Evolutionary conservation across 2,888 invertebrate species (phyloP).

Genomic region (Pollenia labialis): DNA sequence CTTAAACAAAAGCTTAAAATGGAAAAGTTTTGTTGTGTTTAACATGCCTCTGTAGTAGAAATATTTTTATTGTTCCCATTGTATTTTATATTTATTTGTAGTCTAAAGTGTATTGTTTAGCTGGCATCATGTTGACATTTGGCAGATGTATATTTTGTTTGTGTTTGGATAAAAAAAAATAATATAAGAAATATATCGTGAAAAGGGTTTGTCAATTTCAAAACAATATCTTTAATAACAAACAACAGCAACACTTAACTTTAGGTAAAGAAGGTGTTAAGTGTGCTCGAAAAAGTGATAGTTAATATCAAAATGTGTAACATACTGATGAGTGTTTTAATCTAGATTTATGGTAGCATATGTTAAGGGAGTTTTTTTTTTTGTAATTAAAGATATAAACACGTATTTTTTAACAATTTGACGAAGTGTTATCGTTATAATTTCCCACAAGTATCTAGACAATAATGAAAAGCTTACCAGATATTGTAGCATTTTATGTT

Average conservation of each 20-base stretch:
- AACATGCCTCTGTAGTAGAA: background rate
- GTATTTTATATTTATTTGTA: background rate
- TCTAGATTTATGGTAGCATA: background rate
- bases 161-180: too few species aligned
- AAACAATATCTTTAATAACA: background rate
- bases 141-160: background rate
- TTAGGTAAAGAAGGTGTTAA: conserved; percentile 5
- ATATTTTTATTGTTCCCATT: background rate
- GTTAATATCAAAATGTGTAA: too few species aligned
- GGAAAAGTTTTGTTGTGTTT: too few species aligned
- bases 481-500: too few species aligned
- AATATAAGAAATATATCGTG: background rate
- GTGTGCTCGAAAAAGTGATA: background rate
- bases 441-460: background rate
- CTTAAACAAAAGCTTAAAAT: too few species aligned
- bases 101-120: background rate
- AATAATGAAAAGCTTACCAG: too few species aligned
- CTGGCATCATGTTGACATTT: background rate
- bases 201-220: conserved; percentile 3
- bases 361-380: background rate
- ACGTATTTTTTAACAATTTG: background rate
- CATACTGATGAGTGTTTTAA: background rate
- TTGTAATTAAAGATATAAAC: background rate
- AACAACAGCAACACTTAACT: background rate
- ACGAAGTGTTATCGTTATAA: background rate